Percentiles rank a stretch among this genome's conserved stretches.
Evolutionary conservation across 2,797 vertebrate genomes (phyloP).

Genomic region (Clarias platycephalus): DNA sequence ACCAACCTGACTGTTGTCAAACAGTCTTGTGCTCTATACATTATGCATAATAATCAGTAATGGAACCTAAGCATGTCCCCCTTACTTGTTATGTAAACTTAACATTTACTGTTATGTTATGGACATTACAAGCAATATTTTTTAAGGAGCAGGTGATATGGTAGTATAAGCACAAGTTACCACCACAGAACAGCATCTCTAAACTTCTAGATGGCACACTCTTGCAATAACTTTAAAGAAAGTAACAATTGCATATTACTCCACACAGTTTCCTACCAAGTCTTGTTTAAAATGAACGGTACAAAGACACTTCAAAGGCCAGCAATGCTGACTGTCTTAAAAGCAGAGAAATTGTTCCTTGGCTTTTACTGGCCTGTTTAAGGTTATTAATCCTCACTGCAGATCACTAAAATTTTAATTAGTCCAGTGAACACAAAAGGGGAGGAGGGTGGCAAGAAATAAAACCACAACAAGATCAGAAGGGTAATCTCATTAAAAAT

Average conservation of each 20-base stretch:
- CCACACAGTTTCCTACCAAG: slow-evolving; percentile 57
- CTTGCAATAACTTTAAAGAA: slow-evolving; percentile 61
- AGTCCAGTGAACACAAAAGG: slow-evolving; percentile 55
- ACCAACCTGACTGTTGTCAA: background rate
- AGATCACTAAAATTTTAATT: slow-evolving; percentile 63
- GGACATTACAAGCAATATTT: slow-evolving; percentile 43
- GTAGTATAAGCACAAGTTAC: slow-evolving; percentile 42
- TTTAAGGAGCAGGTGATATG: slow-evolving; percentile 30
- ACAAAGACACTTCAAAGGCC: slow-evolving; percentile 63
- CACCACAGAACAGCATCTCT: slow-evolving; percentile 16
- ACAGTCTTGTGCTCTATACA: background rate
- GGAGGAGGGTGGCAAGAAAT: background rate
- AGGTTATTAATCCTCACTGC: slow-evolving; percentile 62
- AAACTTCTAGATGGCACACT: slow-evolving; percentile 23
- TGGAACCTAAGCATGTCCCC: background rate
- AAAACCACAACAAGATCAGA: slow-evolving; percentile 54
- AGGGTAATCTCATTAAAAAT: slow-evolving; percentile 35
- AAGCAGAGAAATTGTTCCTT: slow-evolving; percentile 52
- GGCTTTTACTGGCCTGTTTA: slow-evolving; percentile 58
- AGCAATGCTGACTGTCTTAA: slow-evolving; percentile 56
- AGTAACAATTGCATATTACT: slow-evolving; percentile 35
- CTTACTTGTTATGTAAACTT: background rate
- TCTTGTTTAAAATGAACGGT: slow-evolving; percentile 64
- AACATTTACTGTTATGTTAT: background rate
- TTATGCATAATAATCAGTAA: background rate